Percentiles rank a stretch among this genome's conserved stretches.
Conservation (phyloP, 2,888 invertebrate genomes). For the Gymnocheta viridis region DNA sequence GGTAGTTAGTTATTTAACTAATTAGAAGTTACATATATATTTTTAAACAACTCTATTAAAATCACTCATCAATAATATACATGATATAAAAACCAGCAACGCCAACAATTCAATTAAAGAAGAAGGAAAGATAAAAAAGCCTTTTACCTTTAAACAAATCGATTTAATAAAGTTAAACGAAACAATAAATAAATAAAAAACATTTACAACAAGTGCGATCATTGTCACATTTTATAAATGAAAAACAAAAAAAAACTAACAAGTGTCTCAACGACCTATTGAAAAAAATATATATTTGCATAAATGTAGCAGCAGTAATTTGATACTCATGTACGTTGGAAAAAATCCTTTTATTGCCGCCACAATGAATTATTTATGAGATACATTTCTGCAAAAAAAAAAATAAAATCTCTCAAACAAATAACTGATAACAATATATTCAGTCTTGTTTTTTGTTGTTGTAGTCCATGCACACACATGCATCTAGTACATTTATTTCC, state of each 20-base stretch:
- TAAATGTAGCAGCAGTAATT: slow-evolving; percentile 45
- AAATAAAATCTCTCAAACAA: too few relatives aligned
- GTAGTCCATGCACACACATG: too few relatives aligned
- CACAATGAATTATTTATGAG: slow-evolving; percentile 42
- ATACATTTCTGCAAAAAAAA: not conserved
- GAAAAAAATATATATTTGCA: slow-evolving; percentile 20
- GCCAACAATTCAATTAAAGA: too few relatives aligned
- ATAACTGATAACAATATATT: not conserved
- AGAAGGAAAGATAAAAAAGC: too few relatives aligned
- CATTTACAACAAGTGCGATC: slow-evolving; percentile 5
- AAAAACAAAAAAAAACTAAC: not conserved
- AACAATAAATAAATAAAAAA: not conserved
- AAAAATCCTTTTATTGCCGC: slow-evolving; percentile 44
- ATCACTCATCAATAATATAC: too few relatives aligned
- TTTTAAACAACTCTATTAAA: too few relatives aligned
- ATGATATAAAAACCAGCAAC: too few relatives aligned
- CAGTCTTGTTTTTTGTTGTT: not conserved
- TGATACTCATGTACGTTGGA: not conserved
- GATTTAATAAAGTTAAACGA: too few relatives aligned
- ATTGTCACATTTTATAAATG: not conserved
- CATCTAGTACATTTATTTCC: not conserved
- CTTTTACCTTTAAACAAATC: too few relatives aligned
- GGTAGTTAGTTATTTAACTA: too few relatives aligned
- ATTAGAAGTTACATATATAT: too few relatives aligned
- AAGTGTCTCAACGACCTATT: not conserved